Conservation (phyloP, 2,113 vertebrate species). For the Paraplagusia blochii region DNA sequence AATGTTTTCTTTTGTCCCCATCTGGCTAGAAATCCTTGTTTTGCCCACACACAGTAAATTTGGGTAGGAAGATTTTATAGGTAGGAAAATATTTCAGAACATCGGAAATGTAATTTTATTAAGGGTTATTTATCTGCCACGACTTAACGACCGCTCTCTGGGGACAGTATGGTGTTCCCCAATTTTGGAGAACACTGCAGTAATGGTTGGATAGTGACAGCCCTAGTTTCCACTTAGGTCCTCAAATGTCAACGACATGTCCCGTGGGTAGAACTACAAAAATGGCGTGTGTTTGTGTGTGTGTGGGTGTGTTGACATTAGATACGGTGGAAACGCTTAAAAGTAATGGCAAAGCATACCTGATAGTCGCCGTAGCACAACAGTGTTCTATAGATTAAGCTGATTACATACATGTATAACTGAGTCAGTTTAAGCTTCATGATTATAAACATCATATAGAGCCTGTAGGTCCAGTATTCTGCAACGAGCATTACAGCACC, state of each 20-base stretch:
- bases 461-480: conserved; percentile 82
- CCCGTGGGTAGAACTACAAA: conserved; percentile 72
- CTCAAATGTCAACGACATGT: conserved; percentile 66
- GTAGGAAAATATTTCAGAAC: no score
- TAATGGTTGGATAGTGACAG: no score
- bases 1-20: no score
- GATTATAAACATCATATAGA: conserved; percentile 81
- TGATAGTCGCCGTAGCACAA: conserved; percentile 80
- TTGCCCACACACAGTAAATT: no score
- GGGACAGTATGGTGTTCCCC: no score
- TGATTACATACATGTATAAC: conserved; percentile 78
- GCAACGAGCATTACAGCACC: conserved; percentile 82
- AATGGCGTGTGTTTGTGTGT: conserved; percentile 60
- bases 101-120: no score
- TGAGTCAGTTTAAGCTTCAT: conserved; percentile 78
- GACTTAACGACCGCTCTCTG: no score
- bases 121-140: no score
- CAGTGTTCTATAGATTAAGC: conserved; percentile 82
- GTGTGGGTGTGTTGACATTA: conserved; percentile 60
- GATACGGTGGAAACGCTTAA: conserved; percentile 57
- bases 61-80: no score
- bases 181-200: no score
- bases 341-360: conserved; percentile 80
- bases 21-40: no score
- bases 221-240: conserved; percentile 64